Evolutionary conservation across 2,888 invertebrate genomes (phyloP).

Genomic region (Cantharis rustica): DNA sequence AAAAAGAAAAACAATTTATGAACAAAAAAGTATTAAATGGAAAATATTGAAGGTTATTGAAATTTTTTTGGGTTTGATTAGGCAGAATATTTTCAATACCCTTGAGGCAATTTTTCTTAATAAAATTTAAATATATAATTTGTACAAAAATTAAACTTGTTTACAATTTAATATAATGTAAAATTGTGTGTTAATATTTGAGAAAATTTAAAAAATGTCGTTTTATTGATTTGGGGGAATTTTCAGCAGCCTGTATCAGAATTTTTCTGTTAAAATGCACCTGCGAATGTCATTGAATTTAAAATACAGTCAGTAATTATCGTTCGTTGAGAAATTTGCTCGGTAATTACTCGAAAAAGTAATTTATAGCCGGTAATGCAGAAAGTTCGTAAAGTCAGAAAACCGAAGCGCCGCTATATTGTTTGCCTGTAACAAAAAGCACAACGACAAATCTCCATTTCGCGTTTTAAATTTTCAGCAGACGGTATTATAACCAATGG

Average conservation of each 20-base stretch:
- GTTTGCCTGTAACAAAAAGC: slow-evolving; percentile 10
- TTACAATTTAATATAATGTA: background rate
- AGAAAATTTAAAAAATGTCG: background rate
- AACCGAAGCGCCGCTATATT: slow-evolving; percentile 13
- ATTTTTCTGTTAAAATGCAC: background rate
- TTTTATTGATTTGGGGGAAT: background rate
- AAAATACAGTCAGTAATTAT: slow-evolving; percentile 16
- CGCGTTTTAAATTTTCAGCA: slow-evolving; percentile 20
- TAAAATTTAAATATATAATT: background rate
- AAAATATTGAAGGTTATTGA: background rate
- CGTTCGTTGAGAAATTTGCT: slow-evolving; percentile 6
- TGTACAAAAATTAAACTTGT: background rate
- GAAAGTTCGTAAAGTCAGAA: slow-evolving; percentile 11
- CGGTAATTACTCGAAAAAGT: slow-evolving; percentile 14
- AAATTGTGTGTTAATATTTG: background rate
- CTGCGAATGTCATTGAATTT: background rate
- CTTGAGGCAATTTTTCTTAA: background rate
- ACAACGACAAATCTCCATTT: slow-evolving; percentile 13
- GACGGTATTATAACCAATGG: slow-evolving; percentile 7
- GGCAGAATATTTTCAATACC: background rate
- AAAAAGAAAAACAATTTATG: background rate
- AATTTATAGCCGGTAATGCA: slow-evolving; percentile 18
- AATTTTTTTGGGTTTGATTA: background rate
- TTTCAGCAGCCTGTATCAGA: background rate
- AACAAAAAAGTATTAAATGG: background rate